Conservation (phyloP, 2,113 vertebrate genomes). For the Macrotis lagotis region DNA sequence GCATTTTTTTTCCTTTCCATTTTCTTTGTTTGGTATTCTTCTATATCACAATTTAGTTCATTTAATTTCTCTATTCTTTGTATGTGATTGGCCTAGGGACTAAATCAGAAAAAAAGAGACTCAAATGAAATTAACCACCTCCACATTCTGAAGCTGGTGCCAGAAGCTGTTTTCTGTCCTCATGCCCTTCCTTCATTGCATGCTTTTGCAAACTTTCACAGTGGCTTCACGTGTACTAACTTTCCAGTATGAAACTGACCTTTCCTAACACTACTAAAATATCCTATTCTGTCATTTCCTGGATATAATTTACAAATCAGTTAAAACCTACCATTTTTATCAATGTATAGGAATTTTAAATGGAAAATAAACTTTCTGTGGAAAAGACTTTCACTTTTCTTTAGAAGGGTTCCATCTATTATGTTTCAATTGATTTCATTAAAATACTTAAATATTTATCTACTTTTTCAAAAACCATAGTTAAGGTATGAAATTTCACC, state of each 20-base stretch:
- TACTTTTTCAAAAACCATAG: conserved; percentile 58
- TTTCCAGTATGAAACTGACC: conserved; percentile 60
- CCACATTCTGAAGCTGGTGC: conserved; percentile 98
- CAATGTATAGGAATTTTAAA: conserved; percentile 56
- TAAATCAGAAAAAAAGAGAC: conserved; percentile 60
- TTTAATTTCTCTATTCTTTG: conserved; percentile 61
- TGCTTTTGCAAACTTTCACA: conserved; percentile 76
- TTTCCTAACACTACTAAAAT: conserved; percentile 59
- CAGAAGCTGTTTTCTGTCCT: conserved; percentile 92
- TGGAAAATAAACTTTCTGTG: conserved; percentile 44
- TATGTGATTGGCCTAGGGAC: conserved; percentile 80
- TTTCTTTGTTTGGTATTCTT: conserved; percentile 69
- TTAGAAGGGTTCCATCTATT: conserved; percentile 41
- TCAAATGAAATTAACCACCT: conserved; percentile 88
- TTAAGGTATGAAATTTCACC: conserved; percentile 32
- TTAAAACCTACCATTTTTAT: conserved; percentile 15
- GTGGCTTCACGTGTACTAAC: conserved; percentile 76
- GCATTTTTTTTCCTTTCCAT: conserved; percentile 72
- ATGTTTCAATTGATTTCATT: conserved; percentile 41
- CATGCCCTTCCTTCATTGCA: conserved; percentile 64
- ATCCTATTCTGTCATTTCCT: conserved; percentile 57
- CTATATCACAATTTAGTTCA: conserved; percentile 73
- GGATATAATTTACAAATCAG: conserved; percentile 39
- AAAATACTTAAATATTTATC: conserved; percentile 1
- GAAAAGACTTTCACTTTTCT: conserved; percentile 38